Conservation (phyloP, 2,113 vertebrate species). For the Forbesichthys papilliferus region DNA sequence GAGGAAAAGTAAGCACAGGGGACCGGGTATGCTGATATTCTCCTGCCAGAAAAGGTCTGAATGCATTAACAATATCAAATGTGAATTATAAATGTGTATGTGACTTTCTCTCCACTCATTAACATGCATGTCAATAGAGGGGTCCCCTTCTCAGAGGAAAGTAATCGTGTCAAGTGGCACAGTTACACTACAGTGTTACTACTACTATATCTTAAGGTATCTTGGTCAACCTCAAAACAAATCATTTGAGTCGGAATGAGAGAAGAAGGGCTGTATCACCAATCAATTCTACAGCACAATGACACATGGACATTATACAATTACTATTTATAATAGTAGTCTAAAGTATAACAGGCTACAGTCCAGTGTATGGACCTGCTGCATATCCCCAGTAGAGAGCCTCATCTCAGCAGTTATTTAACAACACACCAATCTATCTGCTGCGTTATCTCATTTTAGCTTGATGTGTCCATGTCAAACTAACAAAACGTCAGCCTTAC, state of each 20-base stretch:
- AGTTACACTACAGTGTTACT: not conserved
- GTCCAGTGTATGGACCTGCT: too few species aligned
- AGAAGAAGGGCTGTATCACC: constrained; percentile 2
- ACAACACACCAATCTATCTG: too few species aligned
- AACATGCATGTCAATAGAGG: constrained; percentile 15
- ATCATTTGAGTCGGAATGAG: not conserved
- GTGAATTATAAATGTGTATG: constrained; percentile 36
- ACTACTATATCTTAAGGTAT: not conserved
- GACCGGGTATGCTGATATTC: constrained; percentile 13
- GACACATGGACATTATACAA: constrained; percentile 1
- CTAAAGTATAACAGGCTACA: too few species aligned
- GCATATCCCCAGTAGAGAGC: too few species aligned
- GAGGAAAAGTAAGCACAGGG: not conserved
- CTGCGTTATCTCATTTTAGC: not conserved
- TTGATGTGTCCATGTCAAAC: too few species aligned
- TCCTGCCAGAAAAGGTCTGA: constrained; percentile 35
- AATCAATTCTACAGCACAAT: constrained; percentile 27
- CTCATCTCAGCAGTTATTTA: too few species aligned
- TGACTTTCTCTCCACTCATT: constrained; percentile 15
- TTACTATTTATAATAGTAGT: not conserved
- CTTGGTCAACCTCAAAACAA: not conserved
- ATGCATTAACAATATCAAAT: constrained; percentile 55
- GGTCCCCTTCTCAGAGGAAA: not conserved
- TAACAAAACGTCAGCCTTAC: constrained; percentile 25
- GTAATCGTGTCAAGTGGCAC: constrained; percentile 7